Evolutionary conservation across 2,113 vertebrate genomes (phyloP).

Genomic region (Acanthisitta chloris): DNA sequence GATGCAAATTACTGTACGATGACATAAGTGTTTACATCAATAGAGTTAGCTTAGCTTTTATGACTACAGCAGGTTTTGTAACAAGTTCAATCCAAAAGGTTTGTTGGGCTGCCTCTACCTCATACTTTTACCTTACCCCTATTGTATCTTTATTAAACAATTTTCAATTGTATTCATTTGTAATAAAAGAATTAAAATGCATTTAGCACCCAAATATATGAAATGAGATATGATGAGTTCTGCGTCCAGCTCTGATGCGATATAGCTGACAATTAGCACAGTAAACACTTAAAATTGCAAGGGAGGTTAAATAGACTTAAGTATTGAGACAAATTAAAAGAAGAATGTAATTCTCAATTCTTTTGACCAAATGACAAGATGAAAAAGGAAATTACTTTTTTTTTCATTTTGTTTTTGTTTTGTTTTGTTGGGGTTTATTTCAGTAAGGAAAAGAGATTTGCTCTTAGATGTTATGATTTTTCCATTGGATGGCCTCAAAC

Average conservation of each 20-base stretch:
- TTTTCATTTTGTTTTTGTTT: accelerated
- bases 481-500: neutral
- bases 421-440: neutral
- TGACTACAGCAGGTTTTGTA: neutral
- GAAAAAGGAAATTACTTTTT: neutral
- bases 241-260: neutral
- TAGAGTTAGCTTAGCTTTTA: neutral
- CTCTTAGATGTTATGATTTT: neutral
- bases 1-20: neutral
- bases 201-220: neutral
- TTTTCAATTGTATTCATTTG: neutral
- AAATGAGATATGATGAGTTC: neutral
- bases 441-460: accelerated
- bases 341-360: neutral
- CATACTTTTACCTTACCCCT: neutral
- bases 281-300: neutral
- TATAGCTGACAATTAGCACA: neutral
- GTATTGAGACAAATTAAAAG: neutral
- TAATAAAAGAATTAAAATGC: neutral
- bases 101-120: neutral
- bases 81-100: neutral
- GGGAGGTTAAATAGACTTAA: neutral
- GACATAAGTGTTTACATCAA: neutral
- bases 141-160: neutral
- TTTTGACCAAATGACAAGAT: neutral